Evolutionary conservation across 2,888 invertebrate species (phyloP).

Genomic region (Drosophila koepferae): DNA sequence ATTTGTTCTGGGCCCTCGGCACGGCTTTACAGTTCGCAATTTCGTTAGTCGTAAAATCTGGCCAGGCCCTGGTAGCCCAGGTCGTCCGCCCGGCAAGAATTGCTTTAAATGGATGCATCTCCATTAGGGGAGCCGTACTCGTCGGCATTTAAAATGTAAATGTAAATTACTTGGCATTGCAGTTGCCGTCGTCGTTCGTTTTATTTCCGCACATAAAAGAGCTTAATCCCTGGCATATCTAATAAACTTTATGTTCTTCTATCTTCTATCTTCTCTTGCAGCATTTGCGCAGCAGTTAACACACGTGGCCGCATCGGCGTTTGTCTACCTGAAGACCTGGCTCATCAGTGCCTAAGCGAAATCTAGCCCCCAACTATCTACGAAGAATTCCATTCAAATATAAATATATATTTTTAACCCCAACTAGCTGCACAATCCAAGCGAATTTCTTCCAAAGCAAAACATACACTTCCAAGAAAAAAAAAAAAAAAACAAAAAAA

Average conservation of each 20-base stretch:
- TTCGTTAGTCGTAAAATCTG: conserved; percentile 47
- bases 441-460: conserved; percentile 40
- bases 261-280: conserved; percentile 60
- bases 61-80: conserved; percentile 16
- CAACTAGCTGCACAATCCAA: conserved; percentile 23
- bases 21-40: conserved; percentile 54
- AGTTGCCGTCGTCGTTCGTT: conserved; percentile 31
- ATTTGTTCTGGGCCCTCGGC: conserved; percentile 51
- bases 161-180: conserved; percentile 43
- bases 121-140: conserved; percentile 26
- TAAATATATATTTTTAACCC: conserved; percentile 14
- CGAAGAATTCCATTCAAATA: conserved; percentile 3
- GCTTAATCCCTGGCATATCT: conserved; percentile 47
- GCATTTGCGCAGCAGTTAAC: conserved; percentile 64
- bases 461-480: conserved; percentile 13
- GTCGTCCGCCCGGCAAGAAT: conserved; percentile 17
- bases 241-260: conserved; percentile 62
- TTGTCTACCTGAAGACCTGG: conserved; percentile 76
- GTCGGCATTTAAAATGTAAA: conserved; percentile 43
- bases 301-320: conserved; percentile 60
- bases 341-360: conserved; percentile 70
- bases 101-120: conserved; percentile 49
- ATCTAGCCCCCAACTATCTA: background rate
- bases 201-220: conserved; percentile 60
- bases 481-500: background rate